Percentiles rank a stretch among this genome's conserved stretches.
Conservation (phyloP, 2,113 vertebrate genomes). For the Phaetusa simplex region DNA sequence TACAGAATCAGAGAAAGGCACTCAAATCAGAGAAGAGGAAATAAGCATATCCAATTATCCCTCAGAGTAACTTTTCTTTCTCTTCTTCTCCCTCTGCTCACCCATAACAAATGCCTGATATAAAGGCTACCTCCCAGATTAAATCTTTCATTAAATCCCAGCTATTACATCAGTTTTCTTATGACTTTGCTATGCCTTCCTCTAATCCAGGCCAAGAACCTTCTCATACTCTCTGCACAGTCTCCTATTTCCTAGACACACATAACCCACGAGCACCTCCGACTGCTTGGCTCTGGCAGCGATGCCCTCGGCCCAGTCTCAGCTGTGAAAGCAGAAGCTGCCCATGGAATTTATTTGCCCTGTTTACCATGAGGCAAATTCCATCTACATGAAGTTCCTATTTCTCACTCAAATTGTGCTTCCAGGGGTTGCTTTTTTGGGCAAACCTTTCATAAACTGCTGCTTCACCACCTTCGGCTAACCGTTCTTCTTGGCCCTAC, state of each 20-base stretch:
- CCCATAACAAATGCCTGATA: not conserved
- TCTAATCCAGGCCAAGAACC: not conserved
- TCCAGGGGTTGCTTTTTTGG: not conserved
- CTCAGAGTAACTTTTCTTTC: not conserved
- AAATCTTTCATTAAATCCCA: conserved; percentile 35
- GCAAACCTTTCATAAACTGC: not conserved
- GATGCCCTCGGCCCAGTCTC: not conserved
- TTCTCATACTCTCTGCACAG: not conserved
- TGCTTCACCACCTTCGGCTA: not conserved
- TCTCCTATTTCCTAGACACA: not conserved
- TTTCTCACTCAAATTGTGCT: not conserved
- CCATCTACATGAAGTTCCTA: not conserved
- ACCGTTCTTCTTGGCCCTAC: not conserved
- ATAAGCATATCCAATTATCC: not conserved
- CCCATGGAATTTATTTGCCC: not conserved
- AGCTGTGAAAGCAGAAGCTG: not conserved
- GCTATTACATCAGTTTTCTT: conserved; percentile 8
- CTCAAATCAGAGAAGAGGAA: not conserved
- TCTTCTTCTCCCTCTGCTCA: not conserved
- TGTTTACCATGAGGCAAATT: not conserved
- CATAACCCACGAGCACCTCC: not conserved
- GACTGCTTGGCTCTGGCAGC: too few relatives aligned
- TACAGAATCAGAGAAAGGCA: not conserved
- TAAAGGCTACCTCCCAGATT: conserved; percentile 8
- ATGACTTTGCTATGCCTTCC: not conserved